Conservation (phyloP, 2,888 invertebrate species). For the Erebia ligea region DNA sequence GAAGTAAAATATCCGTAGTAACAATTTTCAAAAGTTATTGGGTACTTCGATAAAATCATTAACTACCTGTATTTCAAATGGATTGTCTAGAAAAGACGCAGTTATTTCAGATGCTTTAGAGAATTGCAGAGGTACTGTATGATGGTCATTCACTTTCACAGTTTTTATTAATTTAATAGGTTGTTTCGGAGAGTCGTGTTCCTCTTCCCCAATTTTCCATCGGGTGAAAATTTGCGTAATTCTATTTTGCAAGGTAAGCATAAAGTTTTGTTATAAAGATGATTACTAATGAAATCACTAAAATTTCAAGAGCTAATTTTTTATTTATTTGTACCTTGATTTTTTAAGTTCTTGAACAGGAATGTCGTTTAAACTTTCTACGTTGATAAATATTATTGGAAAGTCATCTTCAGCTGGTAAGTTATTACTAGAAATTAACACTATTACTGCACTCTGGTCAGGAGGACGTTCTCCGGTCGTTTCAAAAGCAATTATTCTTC, state of each 20-base stretch:
- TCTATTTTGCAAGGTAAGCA: slow-evolving; percentile 45
- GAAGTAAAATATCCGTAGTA: neutral
- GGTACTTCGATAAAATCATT: neutral
- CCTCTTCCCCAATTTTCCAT: slow-evolving; percentile 49
- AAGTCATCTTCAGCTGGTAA: slow-evolving; percentile 69
- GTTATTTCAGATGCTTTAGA: slow-evolving; percentile 47
- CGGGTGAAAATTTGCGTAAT: slow-evolving; percentile 62
- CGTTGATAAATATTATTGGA: slow-evolving; percentile 67
- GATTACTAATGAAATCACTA: neutral
- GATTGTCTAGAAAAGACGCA: slow-evolving; percentile 53
- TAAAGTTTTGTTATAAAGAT: neutral
- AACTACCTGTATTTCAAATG: slow-evolving; percentile 60
- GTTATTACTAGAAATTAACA: slow-evolving; percentile 61
- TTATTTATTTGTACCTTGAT: slow-evolving; percentile 50
- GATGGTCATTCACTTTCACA: slow-evolving; percentile 58
- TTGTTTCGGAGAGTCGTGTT: slow-evolving; percentile 51
- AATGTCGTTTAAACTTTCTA: slow-evolving; percentile 56
- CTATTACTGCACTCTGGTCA: slow-evolving; percentile 62
- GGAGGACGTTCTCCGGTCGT: slow-evolving; percentile 52
- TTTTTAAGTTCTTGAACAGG: slow-evolving; percentile 59
- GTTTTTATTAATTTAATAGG: slow-evolving; percentile 41
- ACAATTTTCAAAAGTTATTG: neutral
- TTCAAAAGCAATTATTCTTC: slow-evolving; percentile 61
- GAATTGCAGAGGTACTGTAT: slow-evolving; percentile 50
- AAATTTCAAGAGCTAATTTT: neutral